Evolutionary conservation across 1,140 invertebrate species (phyloP), one percentile per base, ranked within the genome.

Genomic region (Copidosoma floridanum): DNA sequence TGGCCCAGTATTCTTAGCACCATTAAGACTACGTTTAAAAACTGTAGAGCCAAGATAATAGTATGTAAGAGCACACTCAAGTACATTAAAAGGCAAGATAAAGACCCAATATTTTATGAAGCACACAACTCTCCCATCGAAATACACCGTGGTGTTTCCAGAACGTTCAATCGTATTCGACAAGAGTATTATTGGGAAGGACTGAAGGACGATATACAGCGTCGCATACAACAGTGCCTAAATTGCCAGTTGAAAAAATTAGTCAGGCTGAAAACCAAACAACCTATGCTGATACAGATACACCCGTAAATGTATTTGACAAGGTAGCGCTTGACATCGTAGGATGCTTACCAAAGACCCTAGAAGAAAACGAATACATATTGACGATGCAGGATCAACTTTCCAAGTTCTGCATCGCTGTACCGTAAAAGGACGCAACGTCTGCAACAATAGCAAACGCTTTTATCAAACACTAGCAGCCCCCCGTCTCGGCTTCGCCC

Each of bases 321-420:
- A 55, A n/a, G n/a, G n/a, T n/a, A n/a, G n/a, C n/a, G n/a, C n/a
- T n/a, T n/a, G n/a, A n/a, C n/a, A n/a, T n/a, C 8, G 43, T 58
- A 16, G 61, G 55, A 3, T 32, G 51, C 1, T 6, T 63, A 0
- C 29, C 20, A n/a, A 43, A 20, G 1, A 63, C 48, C 10, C 2
- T 27, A 26, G 38, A 35, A 20, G 48, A 40, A 1, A 46, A 53
- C 11, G 5, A 29, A 11, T 48, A 63, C 12, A 35, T 56, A 1
- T 12, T 62, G 1, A 62, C 53, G n/a, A n/a, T n/a, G n/a, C n/a
- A n/a, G n/a, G n/a, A n/a, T n/a, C n/a, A n/a, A n/a, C n/a, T n/a
- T n/a, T 58, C 58, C 0, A 64, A 66, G 60, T 64, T 50, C 32
- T 65, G 51, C 2, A 16, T 65, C 0, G 57, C 48, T 0, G 24